Evolutionary conservation across 2,113 vertebrate genomes (phyloP), one percentile per base, ranked within the genome.

Genomic region (Antigone vipio): DNA sequence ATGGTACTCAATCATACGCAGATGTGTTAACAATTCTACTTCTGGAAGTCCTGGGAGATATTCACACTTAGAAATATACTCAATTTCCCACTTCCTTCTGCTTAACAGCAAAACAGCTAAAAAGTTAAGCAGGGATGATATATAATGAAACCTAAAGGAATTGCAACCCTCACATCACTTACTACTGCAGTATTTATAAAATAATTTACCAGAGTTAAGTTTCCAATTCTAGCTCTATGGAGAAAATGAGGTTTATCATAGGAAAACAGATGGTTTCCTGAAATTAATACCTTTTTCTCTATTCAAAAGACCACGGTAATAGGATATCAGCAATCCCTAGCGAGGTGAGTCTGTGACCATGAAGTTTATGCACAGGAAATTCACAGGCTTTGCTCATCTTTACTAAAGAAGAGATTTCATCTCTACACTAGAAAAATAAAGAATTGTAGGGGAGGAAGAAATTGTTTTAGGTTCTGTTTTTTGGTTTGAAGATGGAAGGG

Each of bases 221-320:
- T 94, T 93, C 73, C 81, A 79, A 9, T 89, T 91, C 53, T 35
- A 76, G 15, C 32, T 92, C 88, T 62, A 40, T 79, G 59, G 86
- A 72, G 80, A 87, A 96, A 96, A 94, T 0, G 1, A 85, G n/a
- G 53, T 97, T 91, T 97, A 94, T 95, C 88, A 29, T 32, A 91
- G 38, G 30, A 76, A 92, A 96, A 79, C 86, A 96, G 95, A 89
- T 92, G 83, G 66, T 77, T 95, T 96, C 63, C 77, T 87, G 74
- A 91, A 91, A 84, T 96, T 35, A 71, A 15, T 53, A 73, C 85
- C 9, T 88, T 53, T 85, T 92, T 79, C 26, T 85, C 20, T 75
- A 24, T 86, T 93, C 84, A 74, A 35, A 96, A 94, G 72, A n/a
- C 53, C 77, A 49, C 2, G 0, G 59, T 92, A 92, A 93, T 69